A percentile compares a stretch with the other conserved stretches of the same genome.
phyloP scores from a whole-genome alignment of 2,888 invertebrate genomes.

The Rhimphoctona megacephalus region DNA sequence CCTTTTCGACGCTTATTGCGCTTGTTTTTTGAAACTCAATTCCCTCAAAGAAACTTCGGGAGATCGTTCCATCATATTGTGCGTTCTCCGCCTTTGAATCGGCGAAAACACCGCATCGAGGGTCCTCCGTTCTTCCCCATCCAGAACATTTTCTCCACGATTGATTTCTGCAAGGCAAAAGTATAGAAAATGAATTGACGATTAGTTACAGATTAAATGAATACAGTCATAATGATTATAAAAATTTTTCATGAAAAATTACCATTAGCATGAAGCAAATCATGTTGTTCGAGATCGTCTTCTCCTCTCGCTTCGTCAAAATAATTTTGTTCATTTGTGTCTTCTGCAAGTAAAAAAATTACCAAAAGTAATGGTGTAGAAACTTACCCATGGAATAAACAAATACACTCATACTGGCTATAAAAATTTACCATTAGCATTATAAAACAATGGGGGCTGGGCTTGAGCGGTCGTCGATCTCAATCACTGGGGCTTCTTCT shows the following conservation, averaged over 20 bases:
- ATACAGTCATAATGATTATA: background rate
- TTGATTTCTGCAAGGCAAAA: background rate
- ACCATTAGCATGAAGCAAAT: background rate
- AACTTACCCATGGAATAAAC: background rate
- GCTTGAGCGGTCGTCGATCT: background rate
- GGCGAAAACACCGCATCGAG: background rate
- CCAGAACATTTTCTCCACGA: background rate
- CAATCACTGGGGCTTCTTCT: background rate
- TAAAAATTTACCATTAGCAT: background rate
- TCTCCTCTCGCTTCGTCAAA: background rate
- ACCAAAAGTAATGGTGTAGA: background rate
- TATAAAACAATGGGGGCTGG: background rate
- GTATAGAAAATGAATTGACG: background rate
- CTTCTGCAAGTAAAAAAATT: slow-evolving; percentile 4
- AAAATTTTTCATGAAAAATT: background rate
- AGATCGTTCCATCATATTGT: background rate
- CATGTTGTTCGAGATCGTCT: background rate
- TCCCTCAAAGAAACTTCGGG: background rate
- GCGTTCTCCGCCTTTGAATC: background rate
- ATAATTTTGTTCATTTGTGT: background rate
- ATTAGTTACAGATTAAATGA: background rate
- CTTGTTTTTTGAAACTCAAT: background rate
- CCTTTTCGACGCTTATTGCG: slow-evolving; percentile 1
- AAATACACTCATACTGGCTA: background rate
- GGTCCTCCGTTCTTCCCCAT: background rate